Evolutionary conservation across 2,888 invertebrate species (phyloP).

Genomic region (Nowickia ferox): DNA sequence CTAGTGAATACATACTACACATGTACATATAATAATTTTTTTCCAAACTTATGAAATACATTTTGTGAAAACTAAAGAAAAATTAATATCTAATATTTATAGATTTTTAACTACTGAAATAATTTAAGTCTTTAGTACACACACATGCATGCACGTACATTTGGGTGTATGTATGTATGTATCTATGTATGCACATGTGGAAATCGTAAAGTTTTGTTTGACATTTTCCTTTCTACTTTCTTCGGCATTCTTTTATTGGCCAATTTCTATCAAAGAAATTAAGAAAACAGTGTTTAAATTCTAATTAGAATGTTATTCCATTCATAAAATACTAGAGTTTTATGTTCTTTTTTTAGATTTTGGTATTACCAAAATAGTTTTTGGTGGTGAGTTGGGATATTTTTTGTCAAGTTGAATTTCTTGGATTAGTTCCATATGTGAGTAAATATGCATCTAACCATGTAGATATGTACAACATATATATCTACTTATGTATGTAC

Average conservation of each 20-base stretch:
- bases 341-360: background rate
- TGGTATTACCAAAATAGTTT: background rate
- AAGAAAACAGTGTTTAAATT: background rate
- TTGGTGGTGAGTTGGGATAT: background rate
- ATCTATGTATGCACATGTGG: background rate
- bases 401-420: too few relatives aligned
- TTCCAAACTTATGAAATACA: conserved; percentile 8
- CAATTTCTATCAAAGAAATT: background rate
- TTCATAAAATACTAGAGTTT: background rate
- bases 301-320: background rate
- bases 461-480: too few relatives aligned
- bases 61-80: conserved; percentile 10
- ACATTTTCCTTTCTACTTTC: conserved; percentile 41
- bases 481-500: conserved; percentile 11
- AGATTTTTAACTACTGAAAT: conserved; percentile 25
- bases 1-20: too few relatives aligned
- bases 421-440: background rate
- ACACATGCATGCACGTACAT: background rate
- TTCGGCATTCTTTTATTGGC: background rate
- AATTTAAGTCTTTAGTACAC: background rate
- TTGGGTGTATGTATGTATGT: background rate
- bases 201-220: background rate
- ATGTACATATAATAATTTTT: background rate
- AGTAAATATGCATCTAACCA: too few relatives aligned
- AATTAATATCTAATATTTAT: conserved; percentile 20